A percentile compares a stretch with the other conserved stretches of the same genome.
These are phyloP conservation scores for Amphiprion ocellaris DNA, from an alignment of 2,113 vertebrate species.

Conservation along the genomic window DNA sequence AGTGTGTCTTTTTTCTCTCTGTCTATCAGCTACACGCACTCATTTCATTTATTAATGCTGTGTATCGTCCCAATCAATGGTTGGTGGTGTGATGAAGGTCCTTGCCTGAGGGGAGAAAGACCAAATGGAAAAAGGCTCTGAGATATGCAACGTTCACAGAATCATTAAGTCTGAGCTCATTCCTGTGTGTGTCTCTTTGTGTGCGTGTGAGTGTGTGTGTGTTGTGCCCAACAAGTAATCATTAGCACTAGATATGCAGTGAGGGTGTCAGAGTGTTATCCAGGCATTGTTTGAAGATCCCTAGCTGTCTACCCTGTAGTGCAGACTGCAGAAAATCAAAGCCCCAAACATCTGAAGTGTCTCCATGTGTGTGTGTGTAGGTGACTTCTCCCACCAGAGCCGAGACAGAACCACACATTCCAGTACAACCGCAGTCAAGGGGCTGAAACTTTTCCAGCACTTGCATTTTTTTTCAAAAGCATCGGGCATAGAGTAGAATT, in stretches of 20 bases:
- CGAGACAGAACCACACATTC: constrained; percentile 17
- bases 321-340: constrained; percentile 57
- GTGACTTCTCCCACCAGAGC: constrained; percentile 28
- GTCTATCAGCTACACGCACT: constrained; percentile 13
- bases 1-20: background rate
- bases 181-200: background rate
- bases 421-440: background rate
- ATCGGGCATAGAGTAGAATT: background rate
- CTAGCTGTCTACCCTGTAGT: constrained; percentile 46
- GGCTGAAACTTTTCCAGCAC: constrained; percentile 16
- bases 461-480: constrained; percentile 5
- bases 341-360: constrained; percentile 43
- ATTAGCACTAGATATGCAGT: constrained; percentile 66
- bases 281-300: constrained; percentile 70
- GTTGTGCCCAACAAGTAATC: constrained; percentile 63
- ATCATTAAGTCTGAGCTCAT: constrained; percentile 61
- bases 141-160: constrained; percentile 62
- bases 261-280: constrained; percentile 56
- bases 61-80: constrained; percentile 62
- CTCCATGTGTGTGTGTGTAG: constrained; percentile 9
- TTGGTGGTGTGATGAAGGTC: constrained; percentile 65
- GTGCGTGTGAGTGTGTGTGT: constrained; percentile 19
- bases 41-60: constrained; percentile 67
- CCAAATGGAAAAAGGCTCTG: constrained; percentile 50
- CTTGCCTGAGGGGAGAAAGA: constrained; percentile 65